These are phyloP conservation scores for Agelaius phoeniceus DNA, from an alignment of 2,113 vertebrate species.

Conservation along the genomic window DNA sequence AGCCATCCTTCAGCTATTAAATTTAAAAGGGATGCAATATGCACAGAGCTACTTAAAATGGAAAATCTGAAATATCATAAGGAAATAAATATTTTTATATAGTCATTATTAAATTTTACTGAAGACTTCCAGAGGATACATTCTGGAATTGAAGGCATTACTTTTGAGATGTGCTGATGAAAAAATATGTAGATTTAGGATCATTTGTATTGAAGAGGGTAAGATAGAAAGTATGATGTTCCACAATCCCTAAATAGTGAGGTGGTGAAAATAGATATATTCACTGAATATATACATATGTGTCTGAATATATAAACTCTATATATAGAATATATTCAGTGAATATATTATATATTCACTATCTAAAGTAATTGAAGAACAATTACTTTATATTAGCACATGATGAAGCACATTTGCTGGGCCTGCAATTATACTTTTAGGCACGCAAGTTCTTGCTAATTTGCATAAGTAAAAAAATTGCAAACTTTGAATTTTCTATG, in stretches of 20 bases:
- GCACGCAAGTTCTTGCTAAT: background rate
- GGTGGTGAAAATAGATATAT: background rate
- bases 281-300: background rate
- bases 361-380: background rate
- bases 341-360: background rate
- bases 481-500: background rate
- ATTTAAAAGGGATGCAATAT: background rate
- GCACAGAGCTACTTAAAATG: background rate
- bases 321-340: background rate
- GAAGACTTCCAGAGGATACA: background rate
- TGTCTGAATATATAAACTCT: background rate
- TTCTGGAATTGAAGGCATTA: background rate
- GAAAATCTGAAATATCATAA: background rate
- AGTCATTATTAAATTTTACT: background rate
- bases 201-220: background rate
- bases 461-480: background rate
- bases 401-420: background rate
- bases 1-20: background rate
- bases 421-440: background rate
- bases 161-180: background rate
- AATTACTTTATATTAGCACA: background rate
- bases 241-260: background rate
- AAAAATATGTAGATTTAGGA: background rate
- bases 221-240: background rate
- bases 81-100: background rate